Conservation (phyloP, 1,140 invertebrate species). For the Lordiphosa collinella region DNA sequence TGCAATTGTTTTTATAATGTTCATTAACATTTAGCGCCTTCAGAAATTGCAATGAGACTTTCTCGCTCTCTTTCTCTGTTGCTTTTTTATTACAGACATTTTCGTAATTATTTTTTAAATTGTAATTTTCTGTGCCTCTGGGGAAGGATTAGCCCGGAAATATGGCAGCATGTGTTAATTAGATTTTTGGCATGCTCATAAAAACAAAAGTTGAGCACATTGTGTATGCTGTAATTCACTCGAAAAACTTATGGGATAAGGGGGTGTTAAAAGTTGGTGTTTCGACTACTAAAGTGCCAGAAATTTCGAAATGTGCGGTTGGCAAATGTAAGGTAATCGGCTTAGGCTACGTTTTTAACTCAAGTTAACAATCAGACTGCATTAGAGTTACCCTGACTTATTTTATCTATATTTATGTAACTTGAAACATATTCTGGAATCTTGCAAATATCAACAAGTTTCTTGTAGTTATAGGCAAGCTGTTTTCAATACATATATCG, state of each 20-base stretch:
- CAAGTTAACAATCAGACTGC: too few relatives aligned
- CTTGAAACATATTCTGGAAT: too few relatives aligned
- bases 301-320: too few relatives aligned
- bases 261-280: too few relatives aligned
- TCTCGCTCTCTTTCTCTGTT: background rate
- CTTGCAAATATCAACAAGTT: too few relatives aligned
- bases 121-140: constrained; percentile 54
- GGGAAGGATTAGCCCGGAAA: constrained; percentile 51
- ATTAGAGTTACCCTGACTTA: too few relatives aligned
- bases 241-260: background rate
- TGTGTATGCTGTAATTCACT: background rate
- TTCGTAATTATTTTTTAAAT: constrained; percentile 75
- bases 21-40: constrained; percentile 76
- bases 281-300: too few relatives aligned
- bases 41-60: constrained; percentile 40
- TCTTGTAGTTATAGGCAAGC: too few relatives aligned
- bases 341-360: too few relatives aligned
- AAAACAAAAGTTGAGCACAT: constrained; percentile 20
- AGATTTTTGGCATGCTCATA: constrained; percentile 44
- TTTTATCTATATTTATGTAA: too few relatives aligned
- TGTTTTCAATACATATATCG: too few relatives aligned
- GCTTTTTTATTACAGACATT: constrained; percentile 58
- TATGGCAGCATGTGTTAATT: constrained; percentile 72
- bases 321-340: too few relatives aligned
- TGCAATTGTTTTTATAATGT: constrained; percentile 76